A percentile compares a stretch with the other conserved stretches of the same genome.
Evolutionary conservation across 2,797 vertebrate genomes (phyloP).

Genomic region (Chelidonichthys spinosus): DNA sequence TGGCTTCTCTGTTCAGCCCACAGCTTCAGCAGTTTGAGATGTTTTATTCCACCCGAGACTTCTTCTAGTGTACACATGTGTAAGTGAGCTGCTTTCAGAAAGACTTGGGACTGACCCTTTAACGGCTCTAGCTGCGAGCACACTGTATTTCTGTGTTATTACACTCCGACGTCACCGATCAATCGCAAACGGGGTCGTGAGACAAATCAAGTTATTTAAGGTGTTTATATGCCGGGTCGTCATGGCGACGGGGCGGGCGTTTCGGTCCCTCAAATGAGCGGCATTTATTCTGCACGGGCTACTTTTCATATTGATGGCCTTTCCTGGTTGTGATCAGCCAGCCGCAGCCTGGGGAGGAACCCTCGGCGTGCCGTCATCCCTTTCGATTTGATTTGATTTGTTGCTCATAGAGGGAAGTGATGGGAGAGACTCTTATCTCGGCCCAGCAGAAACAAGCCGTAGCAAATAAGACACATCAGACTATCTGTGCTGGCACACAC

Average conservation of each 20-base stretch:
- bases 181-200: slow-evolving; percentile 42
- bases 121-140: neutral
- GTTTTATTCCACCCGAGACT: neutral
- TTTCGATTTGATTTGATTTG: slow-evolving; percentile 82
- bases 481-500: slow-evolving; percentile 89
- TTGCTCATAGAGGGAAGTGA: slow-evolving; percentile 74
- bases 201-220: slow-evolving; percentile 45
- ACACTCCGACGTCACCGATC: slow-evolving; percentile 35
- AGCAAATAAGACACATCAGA: slow-evolving; percentile 84
- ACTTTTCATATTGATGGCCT: slow-evolving; percentile 74
- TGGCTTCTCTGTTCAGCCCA: no score
- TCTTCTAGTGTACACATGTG: neutral
- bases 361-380: slow-evolving; percentile 67
- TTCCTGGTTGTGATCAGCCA: slow-evolving; percentile 74
- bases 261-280: slow-evolving; percentile 57
- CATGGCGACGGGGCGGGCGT: slow-evolving; percentile 65
- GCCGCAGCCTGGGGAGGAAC: slow-evolving; percentile 74
- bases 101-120: neutral
- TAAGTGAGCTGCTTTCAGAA: neutral
- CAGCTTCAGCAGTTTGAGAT: neutral
- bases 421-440: slow-evolving; percentile 82
- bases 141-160: slow-evolving; percentile 10
- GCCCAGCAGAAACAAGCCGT: slow-evolving; percentile 84
- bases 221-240: slow-evolving; percentile 55
- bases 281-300: slow-evolving; percentile 67